Conservation (phyloP, 1,140 invertebrate genomes). For the Schlechtendalia chinensis region DNA sequence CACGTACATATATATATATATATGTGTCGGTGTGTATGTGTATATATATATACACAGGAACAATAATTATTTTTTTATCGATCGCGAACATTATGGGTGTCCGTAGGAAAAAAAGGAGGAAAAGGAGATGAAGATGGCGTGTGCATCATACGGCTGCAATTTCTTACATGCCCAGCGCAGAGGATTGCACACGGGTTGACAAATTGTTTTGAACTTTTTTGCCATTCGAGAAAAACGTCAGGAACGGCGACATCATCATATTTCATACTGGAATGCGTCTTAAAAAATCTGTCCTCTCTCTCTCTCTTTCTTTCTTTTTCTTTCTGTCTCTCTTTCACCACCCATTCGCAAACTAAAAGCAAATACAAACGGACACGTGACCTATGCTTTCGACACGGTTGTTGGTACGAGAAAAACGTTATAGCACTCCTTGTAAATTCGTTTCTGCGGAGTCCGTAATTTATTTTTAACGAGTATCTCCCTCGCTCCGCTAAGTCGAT, state of each 20-base stretch:
- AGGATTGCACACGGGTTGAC: background rate
- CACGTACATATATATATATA: background rate
- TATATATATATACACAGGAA: background rate
- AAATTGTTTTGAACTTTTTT: background rate
- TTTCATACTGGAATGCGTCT: background rate
- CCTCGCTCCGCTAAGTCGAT: no score
- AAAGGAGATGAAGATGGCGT: no score
- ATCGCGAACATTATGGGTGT: background rate
- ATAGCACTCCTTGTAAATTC: background rate
- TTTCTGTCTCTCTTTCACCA: no score
- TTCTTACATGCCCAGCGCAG: no score
- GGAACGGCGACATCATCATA: background rate
- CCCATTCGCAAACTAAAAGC: background rate
- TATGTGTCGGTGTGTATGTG: background rate
- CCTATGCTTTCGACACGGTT: background rate
- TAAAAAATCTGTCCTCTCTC: background rate
- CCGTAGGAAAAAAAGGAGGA: no score
- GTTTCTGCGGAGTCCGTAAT: slow-evolving; percentile 5
- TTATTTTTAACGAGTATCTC: slow-evolving; percentile 26
- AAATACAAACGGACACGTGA: background rate
- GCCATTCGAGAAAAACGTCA: background rate
- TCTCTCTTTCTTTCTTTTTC: no score
- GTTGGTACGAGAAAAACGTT: background rate
- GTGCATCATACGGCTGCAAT: no score
- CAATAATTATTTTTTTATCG: slow-evolving; percentile 21